Percentiles rank a stretch among this genome's conserved stretches.
Evolutionary conservation across 1,140 invertebrate species (phyloP).

Genomic region (Euura saliciscinereae): DNA sequence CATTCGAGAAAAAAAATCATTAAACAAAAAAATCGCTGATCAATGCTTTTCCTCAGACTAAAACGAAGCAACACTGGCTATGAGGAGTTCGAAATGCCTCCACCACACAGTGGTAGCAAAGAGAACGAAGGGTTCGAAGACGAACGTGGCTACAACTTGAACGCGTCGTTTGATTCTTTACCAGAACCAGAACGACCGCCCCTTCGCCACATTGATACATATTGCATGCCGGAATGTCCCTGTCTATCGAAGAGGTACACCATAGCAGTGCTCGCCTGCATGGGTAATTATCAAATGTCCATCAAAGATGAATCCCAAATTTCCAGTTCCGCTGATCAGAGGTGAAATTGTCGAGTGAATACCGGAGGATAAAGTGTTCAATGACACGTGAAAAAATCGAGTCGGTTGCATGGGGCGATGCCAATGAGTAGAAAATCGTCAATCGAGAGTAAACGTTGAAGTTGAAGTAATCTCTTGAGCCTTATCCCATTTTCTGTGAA

Average conservation of each 20-base stretch:
- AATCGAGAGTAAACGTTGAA: not conserved
- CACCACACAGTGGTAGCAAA: conserved; percentile 59
- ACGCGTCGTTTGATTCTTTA: conserved; percentile 73
- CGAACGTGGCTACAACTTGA: conserved; percentile 57
- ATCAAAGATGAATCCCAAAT: too few relatives aligned
- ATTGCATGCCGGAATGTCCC: conserved; percentile 85
- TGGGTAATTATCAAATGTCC: conserved; percentile 62
- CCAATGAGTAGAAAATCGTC: not conserved
- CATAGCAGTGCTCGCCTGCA: conserved; percentile 81
- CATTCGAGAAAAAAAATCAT: too few relatives aligned
- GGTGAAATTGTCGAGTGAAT: too few relatives aligned
- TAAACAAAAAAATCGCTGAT: too few relatives aligned
- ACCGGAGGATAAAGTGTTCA: too few relatives aligned
- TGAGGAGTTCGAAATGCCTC: conserved; percentile 67
- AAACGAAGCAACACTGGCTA: conserved; percentile 54
- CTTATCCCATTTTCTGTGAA: not conserved
- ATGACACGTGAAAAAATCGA: too few relatives aligned
- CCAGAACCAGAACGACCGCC: conserved; percentile 77
- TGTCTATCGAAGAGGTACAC: conserved; percentile 88
- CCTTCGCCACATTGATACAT: conserved; percentile 85
- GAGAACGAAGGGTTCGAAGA: conserved; percentile 62
- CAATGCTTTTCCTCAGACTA: conserved; percentile 8
- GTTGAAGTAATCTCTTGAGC: not conserved
- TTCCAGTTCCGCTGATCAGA: too few relatives aligned
- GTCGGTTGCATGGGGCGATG: too few relatives aligned